Conservation (phyloP, 2,797 vertebrate species). For the Amniataba percoides region DNA sequence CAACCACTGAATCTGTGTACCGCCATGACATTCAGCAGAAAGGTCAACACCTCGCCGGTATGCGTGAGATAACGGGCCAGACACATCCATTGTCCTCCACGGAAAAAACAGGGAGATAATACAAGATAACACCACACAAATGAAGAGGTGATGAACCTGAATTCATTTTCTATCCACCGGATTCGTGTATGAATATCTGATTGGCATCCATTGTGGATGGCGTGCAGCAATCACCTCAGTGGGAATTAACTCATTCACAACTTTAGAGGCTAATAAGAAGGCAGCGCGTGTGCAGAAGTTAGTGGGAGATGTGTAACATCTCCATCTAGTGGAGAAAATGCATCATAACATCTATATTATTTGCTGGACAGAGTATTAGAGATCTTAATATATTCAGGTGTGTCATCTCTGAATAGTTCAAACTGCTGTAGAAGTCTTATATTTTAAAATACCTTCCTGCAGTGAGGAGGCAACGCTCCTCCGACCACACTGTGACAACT, state of each 20-base stretch:
- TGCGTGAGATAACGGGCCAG: slow-evolving; percentile 71
- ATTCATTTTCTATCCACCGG: slow-evolving; percentile 31
- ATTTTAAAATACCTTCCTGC: neutral
- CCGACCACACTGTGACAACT: slow-evolving; percentile 7
- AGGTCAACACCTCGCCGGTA: slow-evolving; percentile 72
- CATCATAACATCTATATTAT: neutral
- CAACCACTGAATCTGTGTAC: slow-evolving; percentile 53
- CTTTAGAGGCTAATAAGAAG: slow-evolving; percentile 35
- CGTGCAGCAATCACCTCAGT: slow-evolving; percentile 15
- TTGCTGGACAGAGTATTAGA: neutral
- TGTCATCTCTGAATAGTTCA: neutral
- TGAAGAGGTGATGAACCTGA: slow-evolving; percentile 29
- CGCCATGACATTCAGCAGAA: slow-evolving; percentile 74
- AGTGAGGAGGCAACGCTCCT: neutral
- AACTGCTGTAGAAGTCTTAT: neutral
- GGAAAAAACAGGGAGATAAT: slow-evolving; percentile 44
- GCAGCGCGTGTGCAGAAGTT: neutral
- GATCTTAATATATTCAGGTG: neutral
- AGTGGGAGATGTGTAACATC: neutral
- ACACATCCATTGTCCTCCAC: slow-evolving; percentile 47
- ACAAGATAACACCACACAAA: slow-evolving; percentile 48
- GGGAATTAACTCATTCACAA: slow-evolving; percentile 61
- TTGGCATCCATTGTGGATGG: slow-evolving; percentile 21
- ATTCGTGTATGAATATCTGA: slow-evolving; percentile 43
- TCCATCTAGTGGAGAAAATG: slow-evolving; percentile 68